These are phyloP conservation scores for Oryzaephilus surinamensis DNA, from an alignment of 1,140 invertebrate species.

Conservation along the genomic window DNA sequence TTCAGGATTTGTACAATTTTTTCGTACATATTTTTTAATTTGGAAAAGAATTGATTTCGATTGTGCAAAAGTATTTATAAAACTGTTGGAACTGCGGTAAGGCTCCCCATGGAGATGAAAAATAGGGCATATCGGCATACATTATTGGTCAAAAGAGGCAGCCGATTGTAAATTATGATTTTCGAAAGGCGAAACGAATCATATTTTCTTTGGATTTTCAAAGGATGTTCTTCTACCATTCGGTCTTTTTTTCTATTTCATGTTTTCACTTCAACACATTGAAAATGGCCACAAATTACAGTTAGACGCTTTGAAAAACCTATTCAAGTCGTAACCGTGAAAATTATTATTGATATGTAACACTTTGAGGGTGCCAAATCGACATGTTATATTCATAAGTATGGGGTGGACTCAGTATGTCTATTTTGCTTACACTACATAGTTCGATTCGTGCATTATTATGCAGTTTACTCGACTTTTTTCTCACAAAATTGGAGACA, in stretches of 20 bases:
- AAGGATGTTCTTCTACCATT: slow-evolving; percentile 17
- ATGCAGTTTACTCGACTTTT: too few species aligned
- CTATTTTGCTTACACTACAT: too few species aligned
- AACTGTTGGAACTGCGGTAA: too few species aligned
- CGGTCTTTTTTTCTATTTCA: slow-evolving; percentile 8
- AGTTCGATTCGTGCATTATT: too few species aligned
- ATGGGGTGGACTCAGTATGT: slow-evolving; percentile 7
- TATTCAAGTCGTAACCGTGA: slow-evolving; percentile 30
- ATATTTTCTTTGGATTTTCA: slow-evolving; percentile 34
- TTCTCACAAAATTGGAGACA: too few species aligned
- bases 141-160: slow-evolving; percentile 34
- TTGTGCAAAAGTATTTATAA: too few species aligned
- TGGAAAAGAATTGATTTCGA: too few species aligned
- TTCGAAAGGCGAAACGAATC: slow-evolving; percentile 32
- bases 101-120: too few species aligned
- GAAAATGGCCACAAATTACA: slow-evolving; percentile 24
- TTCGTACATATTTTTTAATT: too few species aligned
- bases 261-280: slow-evolving; percentile 16
- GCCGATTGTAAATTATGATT: slow-evolving; percentile 34
- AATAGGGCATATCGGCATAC: slow-evolving; percentile 24
- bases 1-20: too few species aligned
- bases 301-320: slow-evolving; percentile 22
- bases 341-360: slow-evolving; percentile 37
- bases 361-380: slow-evolving; percentile 38
- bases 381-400: slow-evolving; percentile 38